Conservation (phyloP, 1,140 invertebrate genomes). For the Listronotus bonariensis region DNA sequence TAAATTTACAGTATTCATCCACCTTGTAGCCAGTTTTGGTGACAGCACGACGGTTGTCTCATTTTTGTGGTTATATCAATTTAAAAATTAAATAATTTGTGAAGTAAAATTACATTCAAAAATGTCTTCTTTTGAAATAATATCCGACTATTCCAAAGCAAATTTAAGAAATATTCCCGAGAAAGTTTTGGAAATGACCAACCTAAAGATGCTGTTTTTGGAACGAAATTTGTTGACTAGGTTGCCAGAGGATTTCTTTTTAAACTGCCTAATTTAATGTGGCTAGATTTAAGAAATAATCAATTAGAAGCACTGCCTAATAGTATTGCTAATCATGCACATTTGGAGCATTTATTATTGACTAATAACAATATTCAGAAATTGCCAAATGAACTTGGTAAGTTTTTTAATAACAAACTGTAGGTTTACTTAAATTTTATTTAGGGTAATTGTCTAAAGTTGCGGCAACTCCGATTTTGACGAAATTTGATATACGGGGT, state of each 20-base stretch:
- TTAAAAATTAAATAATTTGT: slow-evolving; percentile 2
- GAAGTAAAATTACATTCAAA: slow-evolving; percentile 1
- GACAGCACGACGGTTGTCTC: slow-evolving; percentile 1
- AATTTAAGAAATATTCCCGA: slow-evolving; percentile 44
- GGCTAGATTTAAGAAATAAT: slow-evolving; percentile 56
- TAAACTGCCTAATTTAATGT: slow-evolving; percentile 49
- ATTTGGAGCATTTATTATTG: slow-evolving; percentile 53
- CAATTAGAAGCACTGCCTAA: slow-evolving; percentile 47
- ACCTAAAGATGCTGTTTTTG: slow-evolving; percentile 55
- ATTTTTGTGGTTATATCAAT: neutral
- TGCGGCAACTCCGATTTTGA: no score
- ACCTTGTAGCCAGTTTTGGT: neutral
- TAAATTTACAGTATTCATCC: slow-evolving; percentile 8
- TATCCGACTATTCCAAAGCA: slow-evolving; percentile 45
- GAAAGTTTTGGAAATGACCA: slow-evolving; percentile 43
- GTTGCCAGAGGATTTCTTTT: slow-evolving; percentile 52
- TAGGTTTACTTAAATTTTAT: no score
- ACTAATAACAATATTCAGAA: slow-evolving; percentile 49
- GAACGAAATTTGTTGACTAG: slow-evolving; percentile 50
- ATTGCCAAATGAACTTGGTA: slow-evolving; percentile 51
- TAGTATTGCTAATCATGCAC: slow-evolving; percentile 50
- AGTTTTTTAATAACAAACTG: no score
- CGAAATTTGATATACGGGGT: no score
- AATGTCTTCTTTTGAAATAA: slow-evolving; percentile 49
- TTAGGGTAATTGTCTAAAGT: no score